Conservation (phyloP, 2,797 vertebrate genomes). For the Dryobates pubescens region DNA sequence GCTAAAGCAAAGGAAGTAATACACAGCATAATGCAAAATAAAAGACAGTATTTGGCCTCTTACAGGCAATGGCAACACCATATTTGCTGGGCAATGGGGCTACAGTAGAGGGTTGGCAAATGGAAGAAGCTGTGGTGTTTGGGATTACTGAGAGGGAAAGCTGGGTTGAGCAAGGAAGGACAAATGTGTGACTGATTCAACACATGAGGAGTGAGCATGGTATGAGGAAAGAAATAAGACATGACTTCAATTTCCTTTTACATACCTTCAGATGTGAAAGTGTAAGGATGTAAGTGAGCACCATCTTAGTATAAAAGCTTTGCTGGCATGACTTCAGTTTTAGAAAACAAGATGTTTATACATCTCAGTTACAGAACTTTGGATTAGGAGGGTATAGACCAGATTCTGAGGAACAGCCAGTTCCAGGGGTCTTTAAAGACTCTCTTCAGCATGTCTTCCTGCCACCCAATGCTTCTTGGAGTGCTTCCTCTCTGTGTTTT, state of each 20-base stretch:
- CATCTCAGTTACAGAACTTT: neutral
- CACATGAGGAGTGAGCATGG: neutral
- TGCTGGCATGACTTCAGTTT: neutral
- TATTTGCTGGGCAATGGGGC: neutral
- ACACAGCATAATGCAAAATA: neutral
- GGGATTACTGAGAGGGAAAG: neutral
- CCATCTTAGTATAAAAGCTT: neutral
- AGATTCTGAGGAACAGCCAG: neutral
- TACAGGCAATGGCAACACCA: neutral
- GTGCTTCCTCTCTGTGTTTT: neutral
- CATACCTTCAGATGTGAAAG: neutral
- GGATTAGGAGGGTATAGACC: neutral
- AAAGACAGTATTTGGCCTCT: neutral
- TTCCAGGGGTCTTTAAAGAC: neutral
- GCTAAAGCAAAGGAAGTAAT: neutral
- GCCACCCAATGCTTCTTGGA: neutral
- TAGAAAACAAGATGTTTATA: neutral
- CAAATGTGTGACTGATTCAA: fast-evolving
- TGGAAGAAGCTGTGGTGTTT: neutral
- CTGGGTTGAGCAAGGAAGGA: neutral
- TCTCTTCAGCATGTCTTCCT: neutral
- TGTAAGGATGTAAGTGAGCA: neutral
- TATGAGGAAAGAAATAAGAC: neutral
- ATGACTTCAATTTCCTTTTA: neutral
- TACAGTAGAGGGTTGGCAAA: neutral